Evolutionary conservation across 2,113 vertebrate species (phyloP).

Genomic region (Symphodus melops): DNA sequence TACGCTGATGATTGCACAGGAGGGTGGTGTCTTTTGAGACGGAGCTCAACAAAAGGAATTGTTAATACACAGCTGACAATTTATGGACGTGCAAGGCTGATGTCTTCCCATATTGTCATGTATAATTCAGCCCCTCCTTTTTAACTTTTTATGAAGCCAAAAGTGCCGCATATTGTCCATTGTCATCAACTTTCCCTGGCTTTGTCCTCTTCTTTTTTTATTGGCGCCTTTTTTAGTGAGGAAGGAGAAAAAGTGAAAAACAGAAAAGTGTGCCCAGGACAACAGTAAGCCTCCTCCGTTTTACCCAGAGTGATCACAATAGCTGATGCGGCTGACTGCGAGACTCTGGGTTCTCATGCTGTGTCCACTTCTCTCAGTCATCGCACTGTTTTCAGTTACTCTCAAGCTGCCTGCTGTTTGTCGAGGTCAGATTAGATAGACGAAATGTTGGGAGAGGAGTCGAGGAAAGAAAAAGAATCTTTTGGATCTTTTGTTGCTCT

Average conservation of each 20-base stretch:
- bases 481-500: slow-evolving; percentile 12
- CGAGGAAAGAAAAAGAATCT: neutral
- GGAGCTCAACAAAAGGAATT: slow-evolving; percentile 76
- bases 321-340: no score
- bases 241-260: slow-evolving; percentile 9
- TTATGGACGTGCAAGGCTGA: slow-evolving; percentile 75
- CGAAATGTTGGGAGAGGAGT: slow-evolving; percentile 13
- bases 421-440: slow-evolving; percentile 39
- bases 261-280: slow-evolving; percentile 26
- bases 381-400: slow-evolving; percentile 31
- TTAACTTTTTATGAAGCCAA: slow-evolving; percentile 75
- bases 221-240: neutral
- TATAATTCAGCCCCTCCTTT: slow-evolving; percentile 71
- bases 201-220: slow-evolving; percentile 10
- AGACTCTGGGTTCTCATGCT: no score
- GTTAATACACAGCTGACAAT: slow-evolving; percentile 73
- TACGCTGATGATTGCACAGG: slow-evolving; percentile 26
- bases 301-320: neutral
- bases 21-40: slow-evolving; percentile 46
- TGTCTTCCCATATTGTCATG: slow-evolving; percentile 74
- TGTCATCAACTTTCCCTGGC: slow-evolving; percentile 55
- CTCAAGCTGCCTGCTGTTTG: slow-evolving; percentile 12
- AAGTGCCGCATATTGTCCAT: slow-evolving; percentile 61
- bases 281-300: neutral
- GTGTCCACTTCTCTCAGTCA: slow-evolving; percentile 35